Base-by-base conservation (phyloP, 1,140 invertebrate species). In the Microplitis mediator region DNA sequence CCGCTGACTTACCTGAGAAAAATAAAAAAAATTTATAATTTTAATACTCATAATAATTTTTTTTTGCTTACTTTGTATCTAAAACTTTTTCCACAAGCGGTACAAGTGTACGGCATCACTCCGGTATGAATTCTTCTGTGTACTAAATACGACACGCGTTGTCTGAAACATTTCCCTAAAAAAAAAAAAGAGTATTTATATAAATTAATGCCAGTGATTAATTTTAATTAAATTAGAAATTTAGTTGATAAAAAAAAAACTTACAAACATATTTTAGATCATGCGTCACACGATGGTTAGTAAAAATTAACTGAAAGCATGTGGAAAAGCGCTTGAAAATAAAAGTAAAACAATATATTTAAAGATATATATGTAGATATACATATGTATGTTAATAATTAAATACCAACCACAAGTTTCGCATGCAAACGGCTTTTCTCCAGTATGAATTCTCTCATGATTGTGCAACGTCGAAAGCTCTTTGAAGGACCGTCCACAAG, bases 401-500 rank as follows among this genome's bases (percentile, higher is more conserved):
- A 45, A 50, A 34, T 73, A 86, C 84, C 85, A 88, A 95, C 94
- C 94, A 85, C 96, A 97, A 71, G 93, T 93, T 88, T 95, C 94
- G 83, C 96, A 97, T 56, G 92, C 92, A 81, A 96, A 97, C 11
- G 95, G 96, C 82, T 96, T 95, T 83, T 97, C 95, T 0, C 95
- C 95, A 5, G 94, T 95, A 78, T 93, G 95, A 77, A 97, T 96
- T 69, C 95, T 83, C 81, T 95, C 92, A 82, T 96, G 94, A 83
- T 96, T 96, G 79, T 96, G 94, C 13, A 97, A 88, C 3, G 94
- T 95, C 3, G 94, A 95, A n/a, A 96, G 87, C 84, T 95, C 94
- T 82, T 95, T 95, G 82, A 96, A 96, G 4, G 93, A 90, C 75
- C 94, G 89, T 0, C 93, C 93, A 84, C 95, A 97, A 77, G 93